Evolutionary conservation across 53 echinoderm and acorn worm species (phyloP), one percentile per base, ranked within the genome.

Genomic region (Apostichopus leukothele): DNA sequence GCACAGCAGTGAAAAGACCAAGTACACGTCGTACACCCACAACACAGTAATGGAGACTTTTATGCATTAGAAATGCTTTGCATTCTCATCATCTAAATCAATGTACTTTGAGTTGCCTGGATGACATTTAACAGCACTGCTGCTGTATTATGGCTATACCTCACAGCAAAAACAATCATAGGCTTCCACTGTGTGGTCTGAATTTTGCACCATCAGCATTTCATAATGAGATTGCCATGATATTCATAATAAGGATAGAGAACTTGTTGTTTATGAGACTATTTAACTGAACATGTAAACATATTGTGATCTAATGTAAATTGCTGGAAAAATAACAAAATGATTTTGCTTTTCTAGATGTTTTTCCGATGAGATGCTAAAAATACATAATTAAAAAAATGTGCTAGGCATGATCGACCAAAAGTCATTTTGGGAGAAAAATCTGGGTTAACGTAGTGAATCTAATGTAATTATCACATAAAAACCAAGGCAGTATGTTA

Each of bases 61-160:
- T 52, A 80, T 80, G 80, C 80, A 53, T 80, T 80, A 7, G 54
- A 71, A 80, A 80, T 80, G 80, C 80, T 57, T 80, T 9, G 80
- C 80, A 80, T 80, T 80, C 80, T 80, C 55, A 80, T 80, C 54
- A 7, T 80, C 54, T 80, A 80, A 80, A 80, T 80, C 80, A 80
- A 80, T 11, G 80, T 19, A 80, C 57, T 76, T 53, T 21, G 20
- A 19, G 57, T 53, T 52, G 80, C 54, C 80, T 14, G 9, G 55
- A 19, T 80, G 80, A 80, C 80, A 80, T 80, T 80, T 80, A 80
- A 20, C 54, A 80, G 80, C 54, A 53, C 54, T 53, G 80, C 54
- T 39, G 71, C 20, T 13, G 39, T 39, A 71, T 80, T 9, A 23
- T 57, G 52, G 51, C 53, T 80, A 54, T 20, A 53, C 20, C 80